A percentile compares a stretch with the other conserved stretches of the same genome.
phyloP scores from a whole-genome alignment of 2,113 vertebrate species.

The Tetrax tetrax region DNA sequence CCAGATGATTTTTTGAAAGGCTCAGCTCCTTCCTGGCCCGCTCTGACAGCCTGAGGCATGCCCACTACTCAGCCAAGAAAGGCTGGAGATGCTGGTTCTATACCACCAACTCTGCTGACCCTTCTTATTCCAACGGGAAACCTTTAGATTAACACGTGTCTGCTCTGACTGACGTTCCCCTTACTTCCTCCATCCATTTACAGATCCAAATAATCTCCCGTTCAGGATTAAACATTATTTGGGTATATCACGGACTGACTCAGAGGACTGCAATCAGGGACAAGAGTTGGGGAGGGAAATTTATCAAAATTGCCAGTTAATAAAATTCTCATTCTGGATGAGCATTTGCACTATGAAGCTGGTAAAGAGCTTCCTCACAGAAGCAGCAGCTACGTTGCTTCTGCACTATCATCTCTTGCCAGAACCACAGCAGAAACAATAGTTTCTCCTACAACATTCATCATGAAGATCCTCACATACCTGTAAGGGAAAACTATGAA shows the following conservation, averaged over 20 bases:
- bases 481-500: neutral
- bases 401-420: neutral
- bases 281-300: neutral
- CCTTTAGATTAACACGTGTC: accelerated
- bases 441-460: neutral
- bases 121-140: neutral
- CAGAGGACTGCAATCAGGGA: neutral
- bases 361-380: neutral
- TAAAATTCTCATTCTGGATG: neutral
- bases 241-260: neutral
- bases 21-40: neutral
- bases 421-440: neutral
- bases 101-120: slow-evolving; percentile 8
- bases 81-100: neutral
- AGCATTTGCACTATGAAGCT: neutral
- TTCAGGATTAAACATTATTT: neutral
- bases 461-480: accelerated
- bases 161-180: neutral
- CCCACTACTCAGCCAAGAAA: slow-evolving; percentile 6
- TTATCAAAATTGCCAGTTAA: neutral
- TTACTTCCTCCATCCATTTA: neutral
- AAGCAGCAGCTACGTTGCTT: neutral
- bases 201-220: neutral
- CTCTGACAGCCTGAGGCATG: neutral
- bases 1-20: neutral